Conservation (phyloP, 2,888 invertebrate genomes). For the Barypeithes pellucidus region DNA sequence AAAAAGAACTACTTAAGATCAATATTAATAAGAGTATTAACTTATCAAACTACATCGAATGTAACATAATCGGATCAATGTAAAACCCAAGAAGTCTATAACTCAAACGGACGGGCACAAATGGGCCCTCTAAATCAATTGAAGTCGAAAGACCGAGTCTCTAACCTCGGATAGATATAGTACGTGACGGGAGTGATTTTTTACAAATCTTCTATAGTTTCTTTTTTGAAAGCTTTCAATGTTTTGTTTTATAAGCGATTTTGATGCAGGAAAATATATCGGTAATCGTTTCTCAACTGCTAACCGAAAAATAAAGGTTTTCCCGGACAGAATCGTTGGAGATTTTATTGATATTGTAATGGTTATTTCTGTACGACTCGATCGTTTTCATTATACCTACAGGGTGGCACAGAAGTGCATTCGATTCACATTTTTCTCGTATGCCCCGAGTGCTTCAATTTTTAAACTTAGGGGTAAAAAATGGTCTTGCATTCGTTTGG, state of each 20-base stretch:
- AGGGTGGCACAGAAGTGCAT: too few relatives aligned
- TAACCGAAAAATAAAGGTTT: too few relatives aligned
- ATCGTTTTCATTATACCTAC: too few relatives aligned
- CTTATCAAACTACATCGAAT: conserved; percentile 6
- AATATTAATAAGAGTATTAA: not conserved
- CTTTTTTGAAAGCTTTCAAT: not conserved
- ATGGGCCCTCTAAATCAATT: conserved; percentile 23
- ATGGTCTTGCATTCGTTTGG: too few relatives aligned
- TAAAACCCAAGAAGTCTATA: conserved; percentile 16
- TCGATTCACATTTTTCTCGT: too few relatives aligned
- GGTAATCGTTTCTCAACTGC: not conserved
- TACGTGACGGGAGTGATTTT: conserved; percentile 7
- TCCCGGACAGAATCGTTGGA: too few relatives aligned
- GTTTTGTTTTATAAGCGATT: conserved; percentile 5
- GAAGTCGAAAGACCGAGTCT: conserved; percentile 12
- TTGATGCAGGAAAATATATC: not conserved
- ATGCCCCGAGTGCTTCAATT: too few relatives aligned
- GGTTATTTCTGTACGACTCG: too few relatives aligned
- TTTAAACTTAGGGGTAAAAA: too few relatives aligned
- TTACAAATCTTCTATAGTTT: not conserved
- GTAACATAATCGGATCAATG: conserved; percentile 19
- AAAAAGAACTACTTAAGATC: too few relatives aligned
- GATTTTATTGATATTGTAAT: too few relatives aligned
- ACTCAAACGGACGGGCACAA: conserved; percentile 18
- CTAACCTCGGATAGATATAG: conserved; percentile 9